Percentiles rank a stretch among this genome's conserved stretches.
These are phyloP conservation scores for Lonchura striata DNA, from an alignment of 2,113 vertebrate species.

Conservation along the genomic window DNA sequence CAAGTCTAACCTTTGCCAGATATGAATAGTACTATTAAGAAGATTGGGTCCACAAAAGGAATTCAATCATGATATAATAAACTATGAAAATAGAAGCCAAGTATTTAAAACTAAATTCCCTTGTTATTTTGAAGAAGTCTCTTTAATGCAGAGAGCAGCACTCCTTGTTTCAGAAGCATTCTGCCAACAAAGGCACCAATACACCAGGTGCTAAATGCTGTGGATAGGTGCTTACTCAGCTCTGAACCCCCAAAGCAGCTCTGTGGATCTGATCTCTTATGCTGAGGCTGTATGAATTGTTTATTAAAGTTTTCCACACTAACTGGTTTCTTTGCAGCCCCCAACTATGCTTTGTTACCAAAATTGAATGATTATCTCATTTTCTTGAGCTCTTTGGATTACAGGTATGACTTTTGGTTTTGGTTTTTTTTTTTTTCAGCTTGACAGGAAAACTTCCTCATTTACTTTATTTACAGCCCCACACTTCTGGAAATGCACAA, in stretches of 20 bases:
- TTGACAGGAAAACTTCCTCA: background rate
- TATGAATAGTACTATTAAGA: constrained; percentile 39
- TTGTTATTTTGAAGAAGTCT: background rate
- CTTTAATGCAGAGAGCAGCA: background rate
- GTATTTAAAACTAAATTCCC: background rate
- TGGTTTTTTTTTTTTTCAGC: background rate
- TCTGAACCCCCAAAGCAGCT: background rate
- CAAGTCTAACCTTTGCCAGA: constrained; percentile 51
- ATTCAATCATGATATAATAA: constrained; percentile 29
- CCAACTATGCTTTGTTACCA: background rate
- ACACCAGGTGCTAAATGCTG: background rate
- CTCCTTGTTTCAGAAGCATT: background rate
- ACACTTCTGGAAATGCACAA: background rate
- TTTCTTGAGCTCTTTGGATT: background rate
- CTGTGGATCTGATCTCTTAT: background rate
- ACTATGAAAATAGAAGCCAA: constrained; percentile 8
- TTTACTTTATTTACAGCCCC: background rate
- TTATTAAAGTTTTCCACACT: background rate
- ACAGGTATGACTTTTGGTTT: background rate
- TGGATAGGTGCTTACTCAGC: background rate
- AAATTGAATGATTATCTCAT: background rate
- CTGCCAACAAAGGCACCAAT: background rate
- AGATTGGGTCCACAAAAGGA: constrained; percentile 33
- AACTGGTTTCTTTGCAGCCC: background rate
- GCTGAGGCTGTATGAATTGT: background rate